Base-by-base conservation (phyloP, 2,888 invertebrate genomes). In the Agrotis puta region DNA sequence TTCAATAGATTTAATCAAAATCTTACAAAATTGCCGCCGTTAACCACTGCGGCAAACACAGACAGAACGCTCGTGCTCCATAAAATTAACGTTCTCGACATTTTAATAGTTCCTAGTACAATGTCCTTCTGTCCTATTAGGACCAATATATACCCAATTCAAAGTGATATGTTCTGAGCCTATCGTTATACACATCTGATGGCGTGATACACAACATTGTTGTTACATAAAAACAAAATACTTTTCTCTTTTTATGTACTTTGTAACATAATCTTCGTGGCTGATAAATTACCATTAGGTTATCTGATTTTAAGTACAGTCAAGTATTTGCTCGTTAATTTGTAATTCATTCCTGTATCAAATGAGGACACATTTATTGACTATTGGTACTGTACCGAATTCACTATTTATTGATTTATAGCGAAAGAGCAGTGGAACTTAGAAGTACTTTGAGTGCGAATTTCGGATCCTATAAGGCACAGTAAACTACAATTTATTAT, bases 1-100 rank as follows among this genome's bases (percentile, higher is more conserved):
- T 11, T 39, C 16, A 57, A 57, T 33, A 56, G 2, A 33, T 11
- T 1, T 13, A 16, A 14, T 14, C 9, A 27, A n/a, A 20, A 20
- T 13, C 47, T 62, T 64, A 73, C 64, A 33, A 45, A 74, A 7
- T 56, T 14, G 18, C 14, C n/a, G 14, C 53, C 45, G 4, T 53
- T n/a, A 16, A 39, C 64, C 20, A 71, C 47, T 14, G 64, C 20
- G 9, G 20, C 20, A 39, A 20, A 39, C 13, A 71, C 47, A 53
- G 18, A 74, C 5, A 71, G 20, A 20, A 20, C 45, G 53, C 39
- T 54, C 13, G 24, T 39, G 53, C 47, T 64, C 13, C 20, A 39
- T 64, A 74, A 14, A n/a, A 54, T 64, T 6, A 54, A 74, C 64
- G 39, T 24, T 54, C 20, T 53, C 64, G 64, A 74, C 70, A 71